Base-by-base conservation (phyloP, 2,797 vertebrate genomes). In the Myripristis murdjan region DNA sequence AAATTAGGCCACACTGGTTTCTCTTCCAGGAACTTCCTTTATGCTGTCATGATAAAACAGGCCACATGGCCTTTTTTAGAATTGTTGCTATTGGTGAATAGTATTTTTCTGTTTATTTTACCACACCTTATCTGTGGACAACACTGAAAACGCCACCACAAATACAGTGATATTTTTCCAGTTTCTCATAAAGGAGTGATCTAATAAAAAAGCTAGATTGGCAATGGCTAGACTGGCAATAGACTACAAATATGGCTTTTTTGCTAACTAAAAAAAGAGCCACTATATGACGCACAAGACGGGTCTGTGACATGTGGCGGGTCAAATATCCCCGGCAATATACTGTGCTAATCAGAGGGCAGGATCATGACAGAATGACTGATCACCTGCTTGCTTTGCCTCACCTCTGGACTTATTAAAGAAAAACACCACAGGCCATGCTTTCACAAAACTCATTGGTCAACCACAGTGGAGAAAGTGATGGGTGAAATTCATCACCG, bases 321-420 rank as follows among this genome's bases (percentile, higher is more conserved):
- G 73, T 82, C 88, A 90, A 89, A 90, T 73, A 83, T 87, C 52
- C 67, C 67, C 49, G 70, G 54, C 77, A 75, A 75, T 82, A 75
- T 48, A 76, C 55, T 46, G 68, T 49, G 65, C 64, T 83, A 89
- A 92, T 91, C 89, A 85, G 53, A 83, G 76, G 76, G 31, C 73
- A 41, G 66, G 75, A 69, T 80, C 63, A 71, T 87, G 89, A 85
- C 90, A 91, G 87, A 74, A 85, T 91, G 89, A 93, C 85, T 86
- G 87, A 93, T 93, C 71, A 59, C 71, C 68, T 75, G 82, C 85
- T 88, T 85, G 74, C 81, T 86, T 87, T 90, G 81, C 87, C 79
- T 89, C 89, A 91, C 88, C 89, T 91, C 90, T 90, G 83, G 87
- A 91, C 89, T 88, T 93, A 93, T 93, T 92, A 92, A 93, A 93